Base-by-base conservation (phyloP, 2,113 vertebrate species). In the Rhynchopsitta pachyrhyncha region DNA sequence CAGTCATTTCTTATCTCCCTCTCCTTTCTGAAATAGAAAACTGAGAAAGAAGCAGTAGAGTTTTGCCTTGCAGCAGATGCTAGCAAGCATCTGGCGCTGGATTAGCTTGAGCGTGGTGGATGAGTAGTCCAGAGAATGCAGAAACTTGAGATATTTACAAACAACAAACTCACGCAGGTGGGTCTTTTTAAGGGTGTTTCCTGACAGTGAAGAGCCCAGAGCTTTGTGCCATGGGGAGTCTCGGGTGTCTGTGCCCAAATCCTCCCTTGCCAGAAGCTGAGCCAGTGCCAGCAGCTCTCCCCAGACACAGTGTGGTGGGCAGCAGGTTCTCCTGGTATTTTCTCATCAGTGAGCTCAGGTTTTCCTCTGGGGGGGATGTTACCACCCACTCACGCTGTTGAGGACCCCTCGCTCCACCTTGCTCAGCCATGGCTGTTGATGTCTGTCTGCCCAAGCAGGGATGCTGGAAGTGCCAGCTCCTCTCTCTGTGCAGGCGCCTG, bases 1-100 rank as follows among this genome's bases (percentile, higher is more conserved):
- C 83, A 86, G 75, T 39, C 53, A 1, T 44, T 41, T 75, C 69
- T 78, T 78, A 25, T 31, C 9, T 39, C 41, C 82, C 39, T 79
- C 53, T 85, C 46, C 78, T 80, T 60, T 94, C 82, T 46, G 82
- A 90, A 78, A 59, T 33, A 73, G 62, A 75, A 60, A 19, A 44
- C 70, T 73, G 70, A 49, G 50, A 64, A 41, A 66, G 90, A n/a
- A 82, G 87, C 90, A 74, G 82, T 49, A 78, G 59, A 57, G 70
- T 46, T 80, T 75, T 83, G 79, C 82, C 84, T 85, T 85, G 88
- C 70, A 90, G 92, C 91, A 95, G 90, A 92, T 95, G 95, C 84
- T 82, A 62, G 81, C 84, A 4, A 35, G 49, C 87, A 62, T 94
- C 94, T 96, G 94, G 74, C 59, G 79, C 59, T 2, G 7, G 41